These are phyloP conservation scores for Halocaridina rubra DNA, from an alignment of 2,888 invertebrate genomes.

Conservation along the genomic window DNA sequence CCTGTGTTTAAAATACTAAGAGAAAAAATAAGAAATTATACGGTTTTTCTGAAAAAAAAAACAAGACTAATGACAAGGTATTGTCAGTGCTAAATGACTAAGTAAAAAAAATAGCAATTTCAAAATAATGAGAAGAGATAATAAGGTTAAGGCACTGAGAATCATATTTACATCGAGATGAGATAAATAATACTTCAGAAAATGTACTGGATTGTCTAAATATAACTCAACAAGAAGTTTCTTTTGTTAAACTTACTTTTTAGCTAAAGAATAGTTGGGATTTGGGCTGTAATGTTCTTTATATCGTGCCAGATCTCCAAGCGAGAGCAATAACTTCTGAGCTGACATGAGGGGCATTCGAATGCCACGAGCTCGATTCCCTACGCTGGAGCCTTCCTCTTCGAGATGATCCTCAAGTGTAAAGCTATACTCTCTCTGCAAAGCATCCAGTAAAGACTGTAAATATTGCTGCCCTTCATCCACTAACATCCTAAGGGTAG, in stretches of 20 bases:
- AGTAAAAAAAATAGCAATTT: too few relatives aligned
- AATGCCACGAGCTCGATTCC: conserved; percentile 5
- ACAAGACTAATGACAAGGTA: too few relatives aligned
- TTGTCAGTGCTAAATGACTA: too few relatives aligned
- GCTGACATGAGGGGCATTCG: conserved; percentile 47
- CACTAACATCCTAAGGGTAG: conserved; percentile 60
- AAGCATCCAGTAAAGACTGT: conserved; percentile 42
- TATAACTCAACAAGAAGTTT: too few relatives aligned
- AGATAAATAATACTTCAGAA: too few relatives aligned
- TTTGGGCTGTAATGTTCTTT: conserved; percentile 75
- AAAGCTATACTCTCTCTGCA: conserved; percentile 54
- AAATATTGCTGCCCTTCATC: conserved; percentile 55
- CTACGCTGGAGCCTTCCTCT: conserved; percentile 21
- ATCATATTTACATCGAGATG: too few relatives aligned
- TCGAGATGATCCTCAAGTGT: conserved; percentile 48
- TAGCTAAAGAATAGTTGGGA: conserved; percentile 43
- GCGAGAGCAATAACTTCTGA: conserved; percentile 87
- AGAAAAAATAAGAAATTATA: too few relatives aligned
- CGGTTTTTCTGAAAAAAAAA: too few relatives aligned
- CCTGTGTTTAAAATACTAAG: too few relatives aligned
- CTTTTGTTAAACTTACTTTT: conserved; percentile 52
- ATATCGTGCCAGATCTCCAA: conserved; percentile 94
- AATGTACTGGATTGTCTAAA: too few relatives aligned
- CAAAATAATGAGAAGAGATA: too few relatives aligned
- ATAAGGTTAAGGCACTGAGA: too few relatives aligned